Evolutionary conservation across 2,797 vertebrate genomes (phyloP).

Genomic region (Hylomyscus alleni): DNA sequence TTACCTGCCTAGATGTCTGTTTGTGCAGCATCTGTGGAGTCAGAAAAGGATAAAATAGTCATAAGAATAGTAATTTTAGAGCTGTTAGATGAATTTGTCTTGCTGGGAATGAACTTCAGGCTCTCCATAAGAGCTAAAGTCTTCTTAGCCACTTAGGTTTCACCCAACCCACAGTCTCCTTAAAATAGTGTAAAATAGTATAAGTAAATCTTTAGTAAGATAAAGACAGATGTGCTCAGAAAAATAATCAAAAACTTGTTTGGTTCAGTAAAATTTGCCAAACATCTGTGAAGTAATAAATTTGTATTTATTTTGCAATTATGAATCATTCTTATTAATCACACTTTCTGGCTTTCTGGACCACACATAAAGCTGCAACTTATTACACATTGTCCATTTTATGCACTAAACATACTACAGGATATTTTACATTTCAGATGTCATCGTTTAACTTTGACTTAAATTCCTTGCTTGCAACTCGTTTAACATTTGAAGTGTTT

Average conservation of each 20-base stretch:
- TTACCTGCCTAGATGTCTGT: background rate
- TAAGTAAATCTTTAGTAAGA: background rate
- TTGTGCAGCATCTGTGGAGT: background rate
- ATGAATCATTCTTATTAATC: background rate
- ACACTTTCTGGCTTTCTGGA: background rate
- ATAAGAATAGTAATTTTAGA: background rate
- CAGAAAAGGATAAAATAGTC: background rate
- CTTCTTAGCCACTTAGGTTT: background rate
- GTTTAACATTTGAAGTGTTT: background rate
- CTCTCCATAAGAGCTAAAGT: background rate
- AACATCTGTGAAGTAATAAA: background rate
- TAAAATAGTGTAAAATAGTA: background rate
- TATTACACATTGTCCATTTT: background rate
- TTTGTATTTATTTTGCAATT: conserved; percentile 4
- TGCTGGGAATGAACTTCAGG: background rate
- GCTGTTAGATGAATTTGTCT: background rate
- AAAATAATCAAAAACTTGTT: background rate
- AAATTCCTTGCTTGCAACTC: background rate
- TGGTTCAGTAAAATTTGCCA: background rate
- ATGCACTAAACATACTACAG: background rate
- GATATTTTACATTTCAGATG: background rate
- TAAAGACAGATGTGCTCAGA: background rate
- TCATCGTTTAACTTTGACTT: background rate
- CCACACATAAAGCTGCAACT: background rate
- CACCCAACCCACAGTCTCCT: background rate